A percentile compares a stretch with the other conserved stretches of the same genome.
phyloP scores from a whole-genome alignment of 2,888 invertebrate species.

The Yponomeuta plumbellus region DNA sequence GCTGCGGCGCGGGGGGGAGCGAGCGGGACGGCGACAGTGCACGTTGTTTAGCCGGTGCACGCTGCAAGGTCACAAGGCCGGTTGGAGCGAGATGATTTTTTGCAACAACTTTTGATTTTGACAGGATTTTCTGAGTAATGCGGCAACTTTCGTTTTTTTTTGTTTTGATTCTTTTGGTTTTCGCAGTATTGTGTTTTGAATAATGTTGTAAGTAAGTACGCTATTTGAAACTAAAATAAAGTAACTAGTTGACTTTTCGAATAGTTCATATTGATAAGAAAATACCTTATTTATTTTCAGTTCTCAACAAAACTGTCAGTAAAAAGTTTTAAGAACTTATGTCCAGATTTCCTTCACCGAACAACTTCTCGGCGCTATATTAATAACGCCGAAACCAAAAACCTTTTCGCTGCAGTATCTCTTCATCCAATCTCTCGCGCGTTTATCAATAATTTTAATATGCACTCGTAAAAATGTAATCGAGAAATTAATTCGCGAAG shows the following conservation, averaged over 20 bases:
- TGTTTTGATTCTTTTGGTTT: conserved; percentile 13
- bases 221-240: background rate
- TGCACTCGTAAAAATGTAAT: conserved; percentile 19
- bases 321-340: background rate
- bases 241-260: too few relatives aligned
- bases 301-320: too few relatives aligned
- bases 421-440: conserved; percentile 12
- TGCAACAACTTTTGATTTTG: conserved; percentile 23
- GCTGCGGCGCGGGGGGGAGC: conserved; percentile 33
- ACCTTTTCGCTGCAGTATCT: background rate
- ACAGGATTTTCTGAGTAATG: conserved; percentile 33
- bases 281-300: background rate
- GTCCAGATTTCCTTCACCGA: background rate
- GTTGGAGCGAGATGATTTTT: conserved; percentile 9
- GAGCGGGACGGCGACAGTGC: conserved; percentile 48
- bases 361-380: background rate
- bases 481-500: conserved; percentile 19
- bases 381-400: background rate
- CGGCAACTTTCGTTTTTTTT: conserved; percentile 12
- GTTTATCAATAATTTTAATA: conserved; percentile 18
- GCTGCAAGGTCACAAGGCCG: conserved; percentile 51
- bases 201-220: background rate
- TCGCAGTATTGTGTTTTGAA: background rate
- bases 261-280: background rate
- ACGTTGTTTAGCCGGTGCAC: conserved; percentile 27